phyloP scores from a whole-genome alignment of 2,888 invertebrate species.

The Coleophora deauratella region DNA sequence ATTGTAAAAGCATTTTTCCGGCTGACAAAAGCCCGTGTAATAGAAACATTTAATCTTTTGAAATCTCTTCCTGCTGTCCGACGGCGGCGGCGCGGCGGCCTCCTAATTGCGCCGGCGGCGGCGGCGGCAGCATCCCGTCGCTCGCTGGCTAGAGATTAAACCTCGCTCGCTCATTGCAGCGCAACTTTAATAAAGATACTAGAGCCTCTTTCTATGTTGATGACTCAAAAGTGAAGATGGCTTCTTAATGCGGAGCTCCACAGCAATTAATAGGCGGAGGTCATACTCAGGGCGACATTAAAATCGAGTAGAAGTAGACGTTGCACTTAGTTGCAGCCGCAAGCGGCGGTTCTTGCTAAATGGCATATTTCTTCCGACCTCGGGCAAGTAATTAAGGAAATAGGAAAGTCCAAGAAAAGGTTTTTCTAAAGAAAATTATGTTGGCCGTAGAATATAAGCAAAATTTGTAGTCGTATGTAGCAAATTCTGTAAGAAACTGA shows the following conservation, averaged over 20 bases:
- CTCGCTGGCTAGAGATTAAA: constrained; percentile 57
- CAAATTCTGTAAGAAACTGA: no score
- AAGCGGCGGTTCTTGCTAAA: no score
- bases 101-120: constrained; percentile 50
- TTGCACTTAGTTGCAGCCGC: no score
- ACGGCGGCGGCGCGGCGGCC: constrained; percentile 29
- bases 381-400: no score
- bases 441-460: no score
- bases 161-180: constrained; percentile 23
- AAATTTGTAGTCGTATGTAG: no score
- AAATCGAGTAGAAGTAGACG: no score
- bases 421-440: no score
- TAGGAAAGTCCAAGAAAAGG: no score
- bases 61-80: constrained; percentile 45
- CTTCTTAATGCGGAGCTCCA: constrained; percentile 34
- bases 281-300: constrained; percentile 32
- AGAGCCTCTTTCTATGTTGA: constrained; percentile 19
- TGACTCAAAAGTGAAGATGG: constrained; percentile 17
- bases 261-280: constrained; percentile 46
- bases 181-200: constrained; percentile 19
- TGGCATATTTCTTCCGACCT: no score
- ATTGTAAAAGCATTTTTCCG: constrained; percentile 17
- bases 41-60: constrained; percentile 59
- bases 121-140: constrained; percentile 18
- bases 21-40: constrained; percentile 37